Percentiles rank a stretch among this genome's conserved stretches.
Evolutionary conservation across 2,797 vertebrate genomes (phyloP).

Genomic region (Thunnus albacares): DNA sequence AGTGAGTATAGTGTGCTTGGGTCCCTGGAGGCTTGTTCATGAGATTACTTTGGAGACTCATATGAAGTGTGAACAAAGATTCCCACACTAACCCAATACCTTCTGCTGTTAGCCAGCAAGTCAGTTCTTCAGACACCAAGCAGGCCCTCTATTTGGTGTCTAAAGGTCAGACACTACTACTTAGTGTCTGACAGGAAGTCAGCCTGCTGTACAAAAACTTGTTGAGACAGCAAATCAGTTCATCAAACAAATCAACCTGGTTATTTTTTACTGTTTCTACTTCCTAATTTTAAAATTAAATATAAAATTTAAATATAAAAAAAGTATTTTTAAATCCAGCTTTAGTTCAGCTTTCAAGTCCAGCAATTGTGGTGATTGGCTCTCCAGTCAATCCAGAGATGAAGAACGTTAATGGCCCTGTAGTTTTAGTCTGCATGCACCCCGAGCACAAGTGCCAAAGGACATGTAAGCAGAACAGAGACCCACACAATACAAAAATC

Average conservation of each 20-base stretch:
- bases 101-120: constrained; percentile 17
- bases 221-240: background rate
- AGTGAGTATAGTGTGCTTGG: constrained; percentile 30
- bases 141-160: background rate
- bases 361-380: background rate
- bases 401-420: background rate
- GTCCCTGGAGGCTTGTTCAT: constrained; percentile 33
- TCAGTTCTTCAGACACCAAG: constrained; percentile 4
- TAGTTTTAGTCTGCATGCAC: background rate
- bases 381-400: background rate
- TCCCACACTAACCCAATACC: constrained; percentile 27
- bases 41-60: constrained; percentile 38
- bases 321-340: background rate
- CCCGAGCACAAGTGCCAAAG: background rate
- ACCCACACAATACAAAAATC: background rate
- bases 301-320: too few relatives aligned
- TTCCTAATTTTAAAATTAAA: background rate
- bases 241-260: background rate
- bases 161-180: background rate
- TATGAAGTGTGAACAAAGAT: constrained; percentile 29
- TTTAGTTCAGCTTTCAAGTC: background rate
- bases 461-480: background rate
- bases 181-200: background rate
- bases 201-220: background rate
- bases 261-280: background rate